These are phyloP conservation scores for Carassius carassius DNA, from an alignment of 2,113 vertebrate species.

Conservation along the genomic window DNA sequence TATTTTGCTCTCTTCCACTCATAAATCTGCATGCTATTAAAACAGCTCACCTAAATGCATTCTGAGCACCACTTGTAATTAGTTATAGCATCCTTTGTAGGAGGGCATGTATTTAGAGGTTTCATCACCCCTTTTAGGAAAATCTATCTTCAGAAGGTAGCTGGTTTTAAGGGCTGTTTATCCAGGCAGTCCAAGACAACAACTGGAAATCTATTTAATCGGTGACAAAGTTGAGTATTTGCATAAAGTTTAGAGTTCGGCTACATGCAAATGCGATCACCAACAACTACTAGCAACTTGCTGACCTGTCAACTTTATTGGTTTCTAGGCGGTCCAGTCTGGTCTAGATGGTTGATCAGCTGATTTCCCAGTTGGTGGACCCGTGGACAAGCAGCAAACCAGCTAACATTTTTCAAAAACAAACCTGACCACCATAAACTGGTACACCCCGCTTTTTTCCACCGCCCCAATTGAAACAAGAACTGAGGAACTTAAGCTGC, in stretches of 20 bases:
- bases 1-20: conserved; percentile 74
- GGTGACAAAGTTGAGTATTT: background rate
- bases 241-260: background rate
- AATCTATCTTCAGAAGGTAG: background rate
- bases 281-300: background rate
- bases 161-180: background rate
- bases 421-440: background rate
- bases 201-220: background rate
- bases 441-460: background rate
- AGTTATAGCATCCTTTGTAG: conserved; percentile 70
- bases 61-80: conserved; percentile 77
- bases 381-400: background rate
- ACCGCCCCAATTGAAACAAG: background rate
- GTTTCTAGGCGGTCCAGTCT: background rate
- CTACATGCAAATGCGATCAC: background rate
- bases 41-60: conserved; percentile 81
- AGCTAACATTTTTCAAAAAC: background rate
- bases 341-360: background rate
- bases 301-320: background rate
- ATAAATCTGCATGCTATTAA: conserved; percentile 81
- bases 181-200: background rate
- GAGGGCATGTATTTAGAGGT: conserved; percentile 36
- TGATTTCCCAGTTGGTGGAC: background rate
- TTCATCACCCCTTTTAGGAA: background rate
- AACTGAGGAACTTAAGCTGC: background rate